These are phyloP conservation scores for Pollimyrus isidori DNA, from an alignment of 2,113 vertebrate species.

Conservation along the genomic window DNA sequence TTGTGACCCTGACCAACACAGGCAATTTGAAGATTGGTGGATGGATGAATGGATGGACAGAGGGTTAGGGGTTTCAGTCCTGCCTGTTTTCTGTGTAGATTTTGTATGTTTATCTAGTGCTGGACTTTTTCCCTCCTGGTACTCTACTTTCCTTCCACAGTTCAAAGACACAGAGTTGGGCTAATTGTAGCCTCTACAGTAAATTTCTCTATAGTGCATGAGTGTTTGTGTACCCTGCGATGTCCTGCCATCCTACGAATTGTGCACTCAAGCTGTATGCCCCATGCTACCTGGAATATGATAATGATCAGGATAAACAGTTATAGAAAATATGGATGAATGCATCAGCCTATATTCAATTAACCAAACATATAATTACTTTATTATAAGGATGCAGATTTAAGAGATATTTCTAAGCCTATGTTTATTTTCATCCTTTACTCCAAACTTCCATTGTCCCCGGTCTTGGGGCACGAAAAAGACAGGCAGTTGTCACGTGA, in stretches of 20 bases:
- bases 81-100: not conserved
- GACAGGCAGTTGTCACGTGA: constrained; percentile 19
- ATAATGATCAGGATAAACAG: not conserved
- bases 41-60: not conserved
- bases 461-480: not conserved
- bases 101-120: not conserved
- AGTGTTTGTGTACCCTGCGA: not conserved
- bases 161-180: not conserved
- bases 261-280: not conserved
- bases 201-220: not conserved
- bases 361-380: not conserved
- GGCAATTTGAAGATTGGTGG: not conserved
- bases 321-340: not conserved
- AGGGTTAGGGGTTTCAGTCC: not conserved
- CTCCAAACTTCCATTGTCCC: not conserved
- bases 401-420: not conserved
- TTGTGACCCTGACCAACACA: not conserved
- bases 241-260: not conserved
- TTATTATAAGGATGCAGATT: not conserved
- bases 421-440: not conserved
- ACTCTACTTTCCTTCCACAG: not conserved
- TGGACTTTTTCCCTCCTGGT: not conserved
- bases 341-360: not conserved
- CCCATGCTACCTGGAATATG: not conserved
- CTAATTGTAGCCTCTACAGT: not conserved